A percentile compares a stretch with the other conserved stretches of the same genome.
These are phyloP conservation scores for Malthinus seriepunctatus DNA, from an alignment of 2,888 invertebrate species.

Conservation along the genomic window DNA sequence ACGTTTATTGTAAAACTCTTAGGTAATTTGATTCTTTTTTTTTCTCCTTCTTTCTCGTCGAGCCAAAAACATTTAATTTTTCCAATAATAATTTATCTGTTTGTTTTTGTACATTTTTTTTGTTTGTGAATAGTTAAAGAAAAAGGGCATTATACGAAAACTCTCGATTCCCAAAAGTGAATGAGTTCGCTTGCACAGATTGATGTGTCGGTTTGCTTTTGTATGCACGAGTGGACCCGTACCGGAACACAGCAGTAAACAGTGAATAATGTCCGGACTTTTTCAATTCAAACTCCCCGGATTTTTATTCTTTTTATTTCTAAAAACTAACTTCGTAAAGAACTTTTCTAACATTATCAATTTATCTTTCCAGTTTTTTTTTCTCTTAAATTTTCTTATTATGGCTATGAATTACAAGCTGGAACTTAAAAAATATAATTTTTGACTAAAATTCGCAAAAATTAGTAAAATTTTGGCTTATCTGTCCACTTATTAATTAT, in stretches of 20 bases:
- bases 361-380: constrained; percentile 16
- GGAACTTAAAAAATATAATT: no score
- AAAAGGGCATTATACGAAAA: constrained; percentile 11
- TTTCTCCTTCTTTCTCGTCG: no score
- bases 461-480: no score
- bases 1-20: constrained; percentile 8
- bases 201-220: constrained; percentile 44
- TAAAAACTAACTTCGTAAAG: constrained; percentile 12
- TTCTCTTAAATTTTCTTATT: neutral
- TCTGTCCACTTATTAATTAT: no score
- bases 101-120: constrained; percentile 3
- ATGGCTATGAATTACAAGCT: no score
- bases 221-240: constrained; percentile 46
- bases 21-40: neutral
- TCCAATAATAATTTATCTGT: neutral
- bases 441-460: no score
- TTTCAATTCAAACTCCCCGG: constrained; percentile 37
- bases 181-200: constrained; percentile 29
- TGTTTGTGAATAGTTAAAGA: neutral
- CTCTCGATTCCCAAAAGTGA: constrained; percentile 27
- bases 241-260: constrained; percentile 45
- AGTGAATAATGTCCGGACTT: constrained; percentile 43
- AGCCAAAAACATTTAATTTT: no score
- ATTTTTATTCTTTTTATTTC: constrained; percentile 31
- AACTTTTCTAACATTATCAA: constrained; percentile 12